A percentile compares a stretch with the other conserved stretches of the same genome.
phyloP scores from a whole-genome alignment of 1,140 invertebrate genomes.

The Paralvinella palmiformis region DNA sequence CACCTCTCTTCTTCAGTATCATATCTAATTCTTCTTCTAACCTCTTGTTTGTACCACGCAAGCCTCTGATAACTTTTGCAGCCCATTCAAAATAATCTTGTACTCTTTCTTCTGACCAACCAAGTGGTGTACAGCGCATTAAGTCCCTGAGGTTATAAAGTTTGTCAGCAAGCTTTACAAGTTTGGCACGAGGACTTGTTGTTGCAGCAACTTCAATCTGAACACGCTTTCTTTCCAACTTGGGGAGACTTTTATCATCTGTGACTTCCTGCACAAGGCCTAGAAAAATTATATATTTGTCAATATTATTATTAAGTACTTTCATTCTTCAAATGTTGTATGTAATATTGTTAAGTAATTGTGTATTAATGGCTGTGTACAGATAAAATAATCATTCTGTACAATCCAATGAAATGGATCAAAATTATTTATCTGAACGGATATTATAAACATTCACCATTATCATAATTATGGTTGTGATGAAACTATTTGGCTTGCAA shows the following conservation, averaged over 20 bases:
- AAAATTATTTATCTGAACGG: not conserved
- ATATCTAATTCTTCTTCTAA: conserved; percentile 62
- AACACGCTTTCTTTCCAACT: conserved; percentile 60
- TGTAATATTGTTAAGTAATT: no score
- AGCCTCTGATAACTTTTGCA: conserved; percentile 61
- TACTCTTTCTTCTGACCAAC: conserved; percentile 60
- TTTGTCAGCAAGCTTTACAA: conserved; percentile 80
- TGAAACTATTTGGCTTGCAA: no score
- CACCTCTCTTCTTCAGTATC: conserved; percentile 43
- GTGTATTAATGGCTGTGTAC: not conserved
- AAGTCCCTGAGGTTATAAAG: conserved; percentile 79
- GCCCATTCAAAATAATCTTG: conserved; percentile 70
- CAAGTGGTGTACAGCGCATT: conserved; percentile 55
- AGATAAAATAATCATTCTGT: not conserved
- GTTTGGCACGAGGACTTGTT: conserved; percentile 61
- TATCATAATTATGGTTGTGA: no score
- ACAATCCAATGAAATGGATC: not conserved
- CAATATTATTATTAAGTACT: not conserved
- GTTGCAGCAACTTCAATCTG: conserved; percentile 64
- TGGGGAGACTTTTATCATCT: conserved; percentile 69
- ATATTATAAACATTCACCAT: no score
- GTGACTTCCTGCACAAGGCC: conserved; percentile 54
- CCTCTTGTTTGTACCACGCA: conserved; percentile 61
- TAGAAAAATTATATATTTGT: conserved; percentile 12
- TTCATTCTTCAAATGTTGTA: no score